Conservation (phyloP, 1,140 invertebrate genomes). For the Pachypsylla venusta region DNA sequence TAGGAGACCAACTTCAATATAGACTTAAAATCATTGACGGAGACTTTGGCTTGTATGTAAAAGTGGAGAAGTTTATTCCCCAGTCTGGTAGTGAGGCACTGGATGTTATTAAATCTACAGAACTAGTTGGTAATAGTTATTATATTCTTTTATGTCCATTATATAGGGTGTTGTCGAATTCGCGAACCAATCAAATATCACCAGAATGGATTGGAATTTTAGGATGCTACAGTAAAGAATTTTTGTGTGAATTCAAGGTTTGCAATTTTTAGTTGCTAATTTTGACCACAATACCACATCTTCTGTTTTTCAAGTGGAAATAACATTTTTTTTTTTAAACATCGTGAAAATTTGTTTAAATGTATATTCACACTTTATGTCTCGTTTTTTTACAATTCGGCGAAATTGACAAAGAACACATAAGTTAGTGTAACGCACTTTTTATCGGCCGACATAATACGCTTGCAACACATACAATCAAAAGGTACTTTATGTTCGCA, state of each 20-base stretch:
- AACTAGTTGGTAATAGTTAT: not conserved
- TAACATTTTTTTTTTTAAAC: no score
- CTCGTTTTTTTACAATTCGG: no score
- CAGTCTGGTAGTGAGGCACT: not conserved
- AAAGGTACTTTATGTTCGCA: no score
- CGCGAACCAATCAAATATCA: not conserved
- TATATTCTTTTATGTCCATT: not conserved
- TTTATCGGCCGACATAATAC: no score
- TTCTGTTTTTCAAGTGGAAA: no score
- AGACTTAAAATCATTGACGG: not conserved
- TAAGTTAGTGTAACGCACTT: no score
- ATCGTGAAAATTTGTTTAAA: no score
- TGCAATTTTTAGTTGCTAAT: not conserved
- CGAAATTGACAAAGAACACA: no score
- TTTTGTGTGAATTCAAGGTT: not conserved
- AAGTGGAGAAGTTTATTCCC: not conserved
- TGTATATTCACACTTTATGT: no score
- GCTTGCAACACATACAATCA: no score
- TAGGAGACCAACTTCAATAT: no score
- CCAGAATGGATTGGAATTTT: not conserved
- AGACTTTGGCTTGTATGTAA: not conserved
- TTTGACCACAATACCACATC: not conserved
- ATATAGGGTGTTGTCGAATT: not conserved
- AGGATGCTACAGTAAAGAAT: not conserved
- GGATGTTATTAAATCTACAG: not conserved